Percentiles rank a stretch among this genome's conserved stretches.
phyloP scores from a whole-genome alignment of 35 echinoderm and acorn worm species.

The Diadema setosum region DNA sequence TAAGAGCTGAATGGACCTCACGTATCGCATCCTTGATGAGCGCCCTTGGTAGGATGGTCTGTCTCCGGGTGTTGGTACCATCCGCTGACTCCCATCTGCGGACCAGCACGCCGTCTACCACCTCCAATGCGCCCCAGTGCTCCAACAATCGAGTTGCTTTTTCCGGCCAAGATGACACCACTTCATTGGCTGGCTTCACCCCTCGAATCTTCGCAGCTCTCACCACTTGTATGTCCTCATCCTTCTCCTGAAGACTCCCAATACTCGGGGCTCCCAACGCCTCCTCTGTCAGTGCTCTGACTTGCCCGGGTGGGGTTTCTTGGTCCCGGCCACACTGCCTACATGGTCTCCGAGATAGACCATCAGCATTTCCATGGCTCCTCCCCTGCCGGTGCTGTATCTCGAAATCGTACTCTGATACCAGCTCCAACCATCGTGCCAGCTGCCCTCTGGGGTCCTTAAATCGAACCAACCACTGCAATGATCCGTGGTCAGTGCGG shows the following conservation, averaged over 20 bases:
- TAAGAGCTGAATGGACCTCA: background rate
- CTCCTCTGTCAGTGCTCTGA: background rate
- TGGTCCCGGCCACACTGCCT: background rate
- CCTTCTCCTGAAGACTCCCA: background rate
- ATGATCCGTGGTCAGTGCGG: conserved; percentile 24
- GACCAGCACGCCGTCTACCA: conserved; percentile 7
- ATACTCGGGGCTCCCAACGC: background rate
- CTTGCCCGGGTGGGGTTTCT: background rate
- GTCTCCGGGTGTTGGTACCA: background rate
- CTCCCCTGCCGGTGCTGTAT: conserved; percentile 3
- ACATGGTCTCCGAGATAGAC: conserved; percentile 25
- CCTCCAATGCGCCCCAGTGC: conserved; percentile 14
- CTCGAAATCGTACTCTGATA: background rate
- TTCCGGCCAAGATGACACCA: background rate
- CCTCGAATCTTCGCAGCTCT: background rate
- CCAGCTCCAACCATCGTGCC: background rate
- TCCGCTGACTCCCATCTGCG: conserved; percentile 50
- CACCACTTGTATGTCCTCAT: background rate
- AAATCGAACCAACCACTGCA: conserved; percentile 13
- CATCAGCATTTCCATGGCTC: conserved; percentile 24
- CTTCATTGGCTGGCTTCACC: background rate
- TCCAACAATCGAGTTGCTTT: background rate
- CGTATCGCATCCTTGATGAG: conserved; percentile 16
- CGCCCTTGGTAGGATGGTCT: conserved; percentile 25
- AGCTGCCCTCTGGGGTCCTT: conserved; percentile 4